These are phyloP conservation scores for Pogona vitticeps DNA, from an alignment of 2,113 vertebrate species.

Conservation along the genomic window DNA sequence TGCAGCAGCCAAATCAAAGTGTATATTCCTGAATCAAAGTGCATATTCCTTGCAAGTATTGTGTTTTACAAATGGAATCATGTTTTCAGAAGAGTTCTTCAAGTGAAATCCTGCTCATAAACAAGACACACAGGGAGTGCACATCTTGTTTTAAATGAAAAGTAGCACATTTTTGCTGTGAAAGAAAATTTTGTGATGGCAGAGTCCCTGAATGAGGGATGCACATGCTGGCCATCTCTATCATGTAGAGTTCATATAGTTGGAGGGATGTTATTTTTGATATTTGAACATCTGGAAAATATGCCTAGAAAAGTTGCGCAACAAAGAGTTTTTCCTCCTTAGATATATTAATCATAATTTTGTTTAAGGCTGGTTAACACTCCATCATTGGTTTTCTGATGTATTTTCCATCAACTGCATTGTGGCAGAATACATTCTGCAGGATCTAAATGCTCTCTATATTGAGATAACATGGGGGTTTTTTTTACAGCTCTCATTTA, in stretches of 20 bases:
- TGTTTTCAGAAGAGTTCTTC: too few relatives aligned
- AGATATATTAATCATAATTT: conserved; percentile 6
- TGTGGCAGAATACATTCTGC: background rate
- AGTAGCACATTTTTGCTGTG: background rate
- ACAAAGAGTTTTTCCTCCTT: background rate
- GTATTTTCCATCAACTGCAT: conserved; percentile 1
- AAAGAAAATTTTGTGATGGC: background rate
- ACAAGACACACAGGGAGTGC: too few relatives aligned
- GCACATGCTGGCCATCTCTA: background rate
- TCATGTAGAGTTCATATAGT: background rate
- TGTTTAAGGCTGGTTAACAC: background rate
- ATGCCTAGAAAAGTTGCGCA: background rate
- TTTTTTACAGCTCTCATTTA: conserved; percentile 4
- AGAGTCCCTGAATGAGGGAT: background rate
- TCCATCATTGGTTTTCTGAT: background rate
- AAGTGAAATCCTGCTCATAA: too few relatives aligned
- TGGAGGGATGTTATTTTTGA: background rate
- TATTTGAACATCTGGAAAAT: background rate
- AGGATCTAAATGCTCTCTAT: background rate
- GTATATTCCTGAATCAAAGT: too few relatives aligned
- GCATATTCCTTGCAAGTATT: too few relatives aligned
- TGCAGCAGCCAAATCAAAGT: too few relatives aligned
- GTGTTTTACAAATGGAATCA: too few relatives aligned
- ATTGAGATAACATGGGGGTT: conserved; percentile 14
- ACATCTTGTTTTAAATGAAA: background rate